Conservation (phyloP, 2,888 invertebrate species). For the Zelleria hepariella region DNA sequence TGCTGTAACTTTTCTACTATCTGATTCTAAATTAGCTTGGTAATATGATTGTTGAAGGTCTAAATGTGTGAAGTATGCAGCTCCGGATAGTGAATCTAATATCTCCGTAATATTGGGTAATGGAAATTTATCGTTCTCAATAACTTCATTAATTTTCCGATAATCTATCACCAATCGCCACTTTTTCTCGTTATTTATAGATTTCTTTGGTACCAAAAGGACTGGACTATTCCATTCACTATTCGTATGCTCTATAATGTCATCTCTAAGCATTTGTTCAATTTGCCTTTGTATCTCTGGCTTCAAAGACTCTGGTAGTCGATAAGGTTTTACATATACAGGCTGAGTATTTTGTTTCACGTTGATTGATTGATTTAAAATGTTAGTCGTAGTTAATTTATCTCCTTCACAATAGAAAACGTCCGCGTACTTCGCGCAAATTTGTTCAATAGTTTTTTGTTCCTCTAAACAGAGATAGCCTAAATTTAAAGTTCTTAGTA, state of each 20-base stretch:
- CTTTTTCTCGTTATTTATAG: background rate
- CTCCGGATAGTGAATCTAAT: conserved; percentile 4
- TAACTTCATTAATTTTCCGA: conserved; percentile 3
- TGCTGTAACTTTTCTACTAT: conserved; percentile 5
- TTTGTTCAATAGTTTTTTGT: background rate
- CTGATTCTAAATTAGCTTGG: conserved; percentile 1
- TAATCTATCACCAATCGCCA: conserved; percentile 7
- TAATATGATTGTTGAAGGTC: background rate
- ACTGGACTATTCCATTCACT: conserved; percentile 1
- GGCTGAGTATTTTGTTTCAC: background rate
- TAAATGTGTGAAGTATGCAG: conserved; percentile 3
- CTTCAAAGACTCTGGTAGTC: background rate
- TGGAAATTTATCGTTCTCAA: conserved; percentile 6
- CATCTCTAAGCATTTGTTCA: background rate
- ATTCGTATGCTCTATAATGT: background rate
- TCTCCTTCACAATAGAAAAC: background rate
- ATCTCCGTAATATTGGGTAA: conserved; percentile 5
- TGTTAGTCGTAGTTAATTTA: background rate
- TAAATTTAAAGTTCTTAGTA: background rate
- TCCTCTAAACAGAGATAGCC: background rate
- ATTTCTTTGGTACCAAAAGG: background rate
- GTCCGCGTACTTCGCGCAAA: background rate
- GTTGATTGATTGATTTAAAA: background rate
- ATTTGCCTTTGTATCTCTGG: background rate
- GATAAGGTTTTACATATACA: background rate